Base-by-base conservation (phyloP, 2,797 vertebrate species). In the Catamblyrhynchus diadema region DNA sequence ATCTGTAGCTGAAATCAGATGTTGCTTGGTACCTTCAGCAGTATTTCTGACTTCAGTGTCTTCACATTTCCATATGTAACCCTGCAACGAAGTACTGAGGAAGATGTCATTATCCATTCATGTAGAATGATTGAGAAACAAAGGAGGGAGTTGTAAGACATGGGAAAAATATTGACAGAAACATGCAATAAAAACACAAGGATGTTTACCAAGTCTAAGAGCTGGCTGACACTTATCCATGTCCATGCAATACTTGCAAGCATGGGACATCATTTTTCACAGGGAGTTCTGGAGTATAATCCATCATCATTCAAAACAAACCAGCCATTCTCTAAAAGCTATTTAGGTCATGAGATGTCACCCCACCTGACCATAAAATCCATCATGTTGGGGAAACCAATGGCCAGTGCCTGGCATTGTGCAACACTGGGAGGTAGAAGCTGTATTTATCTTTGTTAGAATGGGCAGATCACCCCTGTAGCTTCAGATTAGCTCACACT, bases 381-480 rank as follows among this genome's bases (percentile, higher is more conserved):
- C 96, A 96, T 98, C 97, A 98, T 96, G 78, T 59, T 94, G 80
- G 71, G 88, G 65, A 96, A 96, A 94, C 90, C 95, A 95, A n/a
- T 81, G 96, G 75, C 92, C 89, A 95, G 59, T 69, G 78, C 80
- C 64, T 94, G 30, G 56, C 33, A 30, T 74, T 94, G 80, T n/a
- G 20, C 97, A 97, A 97, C 96, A 95, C 90, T 85, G 73, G 60
- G 86, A 88, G 83, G 33, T 60, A 82, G 54, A 64, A 88, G 78
- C 71, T 90, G 39, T 92, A 97, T 98, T 98, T 97, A 79, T 98
- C 97, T 97, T 97, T 88, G 95, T 95, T 98, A 97, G 64, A 88
- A 86, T 19, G 97, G 96, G 94, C 94, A 96, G 91, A 92, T 96
- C 9, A 3, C 57, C 62, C 87, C 84, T 72, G 60, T 80, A 86